Conservation (phyloP, 2,113 vertebrate species). For the Charadrius vociferus region DNA sequence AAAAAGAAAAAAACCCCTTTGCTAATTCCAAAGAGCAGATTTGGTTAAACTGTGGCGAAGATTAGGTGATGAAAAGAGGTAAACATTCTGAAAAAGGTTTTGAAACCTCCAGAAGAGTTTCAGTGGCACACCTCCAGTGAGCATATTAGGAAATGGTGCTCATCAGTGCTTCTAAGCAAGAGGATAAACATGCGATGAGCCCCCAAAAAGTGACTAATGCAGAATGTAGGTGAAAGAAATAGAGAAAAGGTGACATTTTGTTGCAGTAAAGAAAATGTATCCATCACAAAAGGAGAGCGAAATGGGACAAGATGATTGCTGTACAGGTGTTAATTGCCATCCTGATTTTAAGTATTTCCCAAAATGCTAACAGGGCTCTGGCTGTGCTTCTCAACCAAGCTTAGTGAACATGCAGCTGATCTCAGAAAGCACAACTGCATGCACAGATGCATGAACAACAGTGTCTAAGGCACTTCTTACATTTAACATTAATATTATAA, state of each 20-base stretch:
- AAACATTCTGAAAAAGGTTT: background rate
- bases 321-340: background rate
- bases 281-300: background rate
- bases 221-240: fast-evolving
- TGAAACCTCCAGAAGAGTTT: background rate
- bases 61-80: background rate
- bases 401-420: background rate
- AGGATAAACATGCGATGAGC: background rate
- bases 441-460: background rate
- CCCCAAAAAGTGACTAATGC: background rate
- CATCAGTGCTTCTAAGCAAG: background rate
- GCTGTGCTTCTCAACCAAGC: background rate
- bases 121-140: background rate
- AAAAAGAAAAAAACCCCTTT: background rate
- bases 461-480: background rate
- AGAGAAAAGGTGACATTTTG: background rate
- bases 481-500: background rate
- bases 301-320: background rate
- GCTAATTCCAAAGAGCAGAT: background rate
- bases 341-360: background rate
- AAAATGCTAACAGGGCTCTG: background rate
- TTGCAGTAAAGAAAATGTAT: background rate
- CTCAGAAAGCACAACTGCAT: background rate
- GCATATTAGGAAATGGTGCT: background rate
- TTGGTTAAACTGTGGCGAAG: background rate